phyloP scores from a whole-genome alignment of 2,888 invertebrate genomes.

The Alitta virens region DNA sequence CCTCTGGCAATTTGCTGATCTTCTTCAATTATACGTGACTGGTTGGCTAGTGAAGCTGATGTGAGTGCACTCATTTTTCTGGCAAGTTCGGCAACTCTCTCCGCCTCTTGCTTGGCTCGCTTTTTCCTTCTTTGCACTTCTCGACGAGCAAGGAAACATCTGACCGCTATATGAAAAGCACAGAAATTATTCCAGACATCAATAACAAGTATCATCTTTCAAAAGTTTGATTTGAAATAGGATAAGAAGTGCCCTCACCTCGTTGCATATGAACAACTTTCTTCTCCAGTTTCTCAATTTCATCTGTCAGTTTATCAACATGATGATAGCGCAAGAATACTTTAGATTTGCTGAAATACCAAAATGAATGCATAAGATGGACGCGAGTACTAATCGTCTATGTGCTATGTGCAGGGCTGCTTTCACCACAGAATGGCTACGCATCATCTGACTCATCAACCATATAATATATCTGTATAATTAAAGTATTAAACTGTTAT shows the following conservation, averaged over 20 bases:
- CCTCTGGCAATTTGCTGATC: conserved; percentile 18
- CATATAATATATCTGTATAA: no score
- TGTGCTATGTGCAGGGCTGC: no score
- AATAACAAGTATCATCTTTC: no score
- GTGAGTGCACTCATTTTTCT: conserved; percentile 23
- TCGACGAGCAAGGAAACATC: conserved; percentile 39
- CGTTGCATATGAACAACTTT: conserved; percentile 45
- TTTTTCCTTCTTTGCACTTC: conserved; percentile 26
- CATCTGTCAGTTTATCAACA: conserved; percentile 47
- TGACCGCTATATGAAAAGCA: conserved; percentile 17
- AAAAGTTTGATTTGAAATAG: no score
- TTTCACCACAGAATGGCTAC: no score
- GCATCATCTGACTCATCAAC: no score
- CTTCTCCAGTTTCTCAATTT: conserved; percentile 38
- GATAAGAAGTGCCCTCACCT: conserved; percentile 29
- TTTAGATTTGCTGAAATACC: conserved; percentile 42
- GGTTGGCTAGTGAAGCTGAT: neutral
- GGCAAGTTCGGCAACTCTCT: conserved; percentile 32
- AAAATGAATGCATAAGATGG: neutral
- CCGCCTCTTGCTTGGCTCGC: conserved; percentile 33
- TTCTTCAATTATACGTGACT: neutral
- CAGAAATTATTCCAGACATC: no score
- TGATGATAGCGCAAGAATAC: conserved; percentile 53
- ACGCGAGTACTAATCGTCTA: no score
- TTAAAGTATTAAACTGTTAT: no score